Evolutionary conservation across 37 sponge, comb jelly and placozoan genomes (phyloP), one percentile per base, ranked within the genome.

Genomic region (Beroe ovata): DNA sequence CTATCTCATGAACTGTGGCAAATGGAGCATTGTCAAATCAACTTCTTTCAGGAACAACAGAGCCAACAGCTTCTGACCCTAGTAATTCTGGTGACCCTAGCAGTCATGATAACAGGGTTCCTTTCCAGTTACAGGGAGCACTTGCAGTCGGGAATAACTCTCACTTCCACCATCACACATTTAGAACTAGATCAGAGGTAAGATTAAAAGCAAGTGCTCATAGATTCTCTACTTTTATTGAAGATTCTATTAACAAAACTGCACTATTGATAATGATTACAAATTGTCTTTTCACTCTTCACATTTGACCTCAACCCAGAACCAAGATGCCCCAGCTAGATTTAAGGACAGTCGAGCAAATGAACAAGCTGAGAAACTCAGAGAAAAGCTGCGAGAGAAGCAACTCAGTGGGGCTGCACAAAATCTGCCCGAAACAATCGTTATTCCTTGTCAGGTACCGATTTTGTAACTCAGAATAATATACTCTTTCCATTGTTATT

Each of bases 371-470:
- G 69, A 66, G 16, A 66, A 66, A 32, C 69, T 66, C 18, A 25
- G 69, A 14, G 69, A 66, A 32, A 66, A 66, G 69, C 30, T 66
- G 16, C 69, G 69, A 26, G 69, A 66, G 35, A 25, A 30, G 16
- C 69, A 66, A 18, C 69, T 66, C 35, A 66, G 69, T 66, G 69
- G 69, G 16, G 69, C 69, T 66, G 69, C 69, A 19, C 36, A 66
- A 30, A 66, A 66, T 66, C 32, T 32, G 1, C 69, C 69, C 3
- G 69, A 66, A 30, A 66, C 69, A 66, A 34, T 66, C 34, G 16
- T 66, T 66, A 30, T 66, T 33, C 69, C 69, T 30, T 66, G 69
- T 32, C 69, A 66, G 16, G 69, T 66, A 47, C 11, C 6, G n/a
- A n/a, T n/a, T n/a, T n/a, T n/a, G n/a, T n/a, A n/a, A n/a, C n/a